phyloP scores from a whole-genome alignment of 2,797 vertebrate genomes.

The Atherinosoma microstoma region DNA sequence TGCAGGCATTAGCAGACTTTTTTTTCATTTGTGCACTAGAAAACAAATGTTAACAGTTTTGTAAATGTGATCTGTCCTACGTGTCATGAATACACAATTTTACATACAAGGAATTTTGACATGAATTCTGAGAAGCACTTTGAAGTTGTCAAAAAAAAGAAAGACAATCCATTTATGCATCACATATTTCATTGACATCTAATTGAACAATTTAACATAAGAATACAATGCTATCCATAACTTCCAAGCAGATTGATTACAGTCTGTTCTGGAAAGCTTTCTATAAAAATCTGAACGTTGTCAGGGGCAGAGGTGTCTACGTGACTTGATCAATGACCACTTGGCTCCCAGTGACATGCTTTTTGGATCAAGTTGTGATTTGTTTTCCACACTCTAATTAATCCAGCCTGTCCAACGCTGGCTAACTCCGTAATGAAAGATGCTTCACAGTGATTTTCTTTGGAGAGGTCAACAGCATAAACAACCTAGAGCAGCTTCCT shows the following conservation, averaged over 20 bases:
- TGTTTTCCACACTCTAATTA: slow-evolving; percentile 54
- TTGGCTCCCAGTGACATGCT: slow-evolving; percentile 36
- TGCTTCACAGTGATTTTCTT: slow-evolving; percentile 42
- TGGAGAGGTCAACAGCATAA: slow-evolving; percentile 34
- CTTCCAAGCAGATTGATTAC: slow-evolving; percentile 32
- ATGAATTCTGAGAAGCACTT: slow-evolving; percentile 20
- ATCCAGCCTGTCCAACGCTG: slow-evolving; percentile 52
- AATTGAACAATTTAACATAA: slow-evolving; percentile 34
- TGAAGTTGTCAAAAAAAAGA: background rate
- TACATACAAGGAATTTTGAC: background rate
- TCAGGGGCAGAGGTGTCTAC: slow-evolving; percentile 39
- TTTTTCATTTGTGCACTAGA: background rate
- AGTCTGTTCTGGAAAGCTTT: slow-evolving; percentile 40
- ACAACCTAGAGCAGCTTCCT: slow-evolving; percentile 45
- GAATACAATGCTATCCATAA: slow-evolving; percentile 27
- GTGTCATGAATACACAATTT: background rate
- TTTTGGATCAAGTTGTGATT: slow-evolving; percentile 51
- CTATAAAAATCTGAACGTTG: slow-evolving; percentile 26
- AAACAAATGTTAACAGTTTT: background rate
- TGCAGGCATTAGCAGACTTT: background rate
- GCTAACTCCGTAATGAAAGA: slow-evolving; percentile 48
- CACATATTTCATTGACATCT: slow-evolving; percentile 37
- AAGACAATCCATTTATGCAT: slow-evolving; percentile 15
- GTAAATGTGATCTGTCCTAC: background rate
- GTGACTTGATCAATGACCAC: slow-evolving; percentile 54